Conservation (phyloP, 2,797 vertebrate species). For the Eulemur rubriventer region DNA sequence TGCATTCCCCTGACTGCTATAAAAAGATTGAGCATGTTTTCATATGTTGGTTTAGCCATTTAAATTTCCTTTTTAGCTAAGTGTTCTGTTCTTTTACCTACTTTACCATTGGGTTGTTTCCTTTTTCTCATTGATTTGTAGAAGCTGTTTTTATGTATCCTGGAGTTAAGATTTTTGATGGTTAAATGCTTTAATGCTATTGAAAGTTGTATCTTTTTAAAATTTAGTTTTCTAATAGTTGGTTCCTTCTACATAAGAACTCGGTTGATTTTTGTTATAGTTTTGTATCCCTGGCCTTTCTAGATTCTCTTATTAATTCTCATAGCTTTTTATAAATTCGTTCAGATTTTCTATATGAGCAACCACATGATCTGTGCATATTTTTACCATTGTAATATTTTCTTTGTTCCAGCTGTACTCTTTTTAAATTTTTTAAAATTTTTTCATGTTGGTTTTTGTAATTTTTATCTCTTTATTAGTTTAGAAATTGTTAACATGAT, state of each 20-base stretch:
- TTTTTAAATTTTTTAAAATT: background rate
- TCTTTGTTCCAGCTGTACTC: background rate
- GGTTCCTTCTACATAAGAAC: background rate
- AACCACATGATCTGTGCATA: background rate
- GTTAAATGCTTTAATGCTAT: background rate
- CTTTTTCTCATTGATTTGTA: background rate
- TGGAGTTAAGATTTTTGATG: background rate
- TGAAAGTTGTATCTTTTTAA: background rate
- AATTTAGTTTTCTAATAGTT: slow-evolving; percentile 30
- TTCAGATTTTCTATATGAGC: background rate
- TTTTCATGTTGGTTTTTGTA: background rate
- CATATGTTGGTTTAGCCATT: background rate
- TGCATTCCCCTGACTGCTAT: background rate
- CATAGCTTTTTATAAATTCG: background rate
- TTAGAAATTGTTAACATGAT: background rate
- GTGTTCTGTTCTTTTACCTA: background rate
- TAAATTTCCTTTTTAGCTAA: background rate
- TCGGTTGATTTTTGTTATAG: background rate
- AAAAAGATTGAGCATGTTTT: background rate
- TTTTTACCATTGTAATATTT: background rate
- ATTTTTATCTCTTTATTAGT: background rate
- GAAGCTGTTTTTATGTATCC: background rate
- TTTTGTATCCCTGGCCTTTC: background rate
- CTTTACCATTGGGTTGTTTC: background rate
- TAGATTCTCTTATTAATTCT: background rate